Base-by-base conservation (phyloP, 2,113 vertebrate species). In the Labeo rohita region DNA sequence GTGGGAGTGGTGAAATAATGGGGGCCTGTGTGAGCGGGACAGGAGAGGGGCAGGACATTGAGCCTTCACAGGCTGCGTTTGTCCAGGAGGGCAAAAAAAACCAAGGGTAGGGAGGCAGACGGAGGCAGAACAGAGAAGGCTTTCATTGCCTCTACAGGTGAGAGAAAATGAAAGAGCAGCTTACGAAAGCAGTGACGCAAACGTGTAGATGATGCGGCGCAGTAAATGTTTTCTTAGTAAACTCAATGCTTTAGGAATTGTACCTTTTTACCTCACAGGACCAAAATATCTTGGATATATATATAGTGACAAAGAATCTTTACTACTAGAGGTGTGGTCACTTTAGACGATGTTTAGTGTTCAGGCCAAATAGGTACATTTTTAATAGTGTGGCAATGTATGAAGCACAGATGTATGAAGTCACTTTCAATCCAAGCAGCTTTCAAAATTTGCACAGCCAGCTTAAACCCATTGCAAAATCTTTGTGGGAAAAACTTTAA, bases 161-260 rank as follows among this genome's bases (percentile, higher is more conserved):
- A 79, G 63, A 77, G 63, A 84, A 83, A 84, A 63, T n/a, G 12
- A 82, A 7, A 45, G 56, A 63, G 45, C 13, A 16, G 56, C 56
- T 18, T 43, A 66, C 86, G 84, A 59, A 87, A 83, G 86, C 86
- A 49, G 56, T 89, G 88, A 85, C 88, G 84, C 39, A 84, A 82
- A 50, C 66, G 0, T 9, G 73, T 23, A 28, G 23, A 52, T 18
- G 50, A 7, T 0, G 11, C 16, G 72, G 61, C 43, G 36, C 18
- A 12, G 11, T 6, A n/a, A 50, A 39, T 87, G 78, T 73, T 89
- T 87, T 77, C 83, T 80, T 78, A 85, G 52, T 23, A 43, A 28
- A 73, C 50, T 63, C 34, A 87, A 56, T 39, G 59, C 73, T 63
- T 45, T 11, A 66, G 70, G 63, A 73, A 50, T 83, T 54, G 13